Percentiles rank a stretch among this genome's conserved stretches.
These are phyloP conservation scores for Drosophila ironensis DNA, from an alignment of 1,140 invertebrate species.

Conservation along the genomic window DNA sequence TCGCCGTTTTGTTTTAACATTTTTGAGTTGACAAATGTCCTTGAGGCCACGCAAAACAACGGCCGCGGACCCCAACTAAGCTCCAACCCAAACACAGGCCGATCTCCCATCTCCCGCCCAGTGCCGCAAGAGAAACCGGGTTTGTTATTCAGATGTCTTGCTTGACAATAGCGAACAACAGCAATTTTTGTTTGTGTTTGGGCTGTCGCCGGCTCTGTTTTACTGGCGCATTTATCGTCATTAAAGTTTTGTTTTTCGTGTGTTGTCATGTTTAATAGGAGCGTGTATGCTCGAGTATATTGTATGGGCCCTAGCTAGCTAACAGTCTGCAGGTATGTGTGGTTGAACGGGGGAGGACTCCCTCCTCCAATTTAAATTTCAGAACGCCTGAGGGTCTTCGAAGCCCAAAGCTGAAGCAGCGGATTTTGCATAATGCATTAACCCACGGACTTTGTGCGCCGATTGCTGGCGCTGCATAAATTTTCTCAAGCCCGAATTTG, in stretches of 20 bases:
- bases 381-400: neutral
- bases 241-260: constrained; percentile 36
- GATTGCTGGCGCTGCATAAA: constrained; percentile 16
- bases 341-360: neutral
- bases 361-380: neutral
- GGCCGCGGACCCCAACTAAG: neutral
- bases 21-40: constrained; percentile 43
- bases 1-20: constrained; percentile 2
- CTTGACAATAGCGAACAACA: constrained; percentile 25
- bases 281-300: neutral
- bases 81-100: neutral
- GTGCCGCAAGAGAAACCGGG: neutral
- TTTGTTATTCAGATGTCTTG: neutral
- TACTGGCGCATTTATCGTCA: constrained; percentile 20
- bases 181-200: too few species aligned
- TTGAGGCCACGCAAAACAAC: constrained; percentile 5
- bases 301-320: too few species aligned
- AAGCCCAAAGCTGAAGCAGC: neutral
- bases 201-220: constrained; percentile 1
- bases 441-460: constrained; percentile 8
- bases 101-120: neutral
- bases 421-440: constrained; percentile 40
- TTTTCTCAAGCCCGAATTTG: neutral
- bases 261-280: constrained; percentile 11
- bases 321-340: too few species aligned